These are phyloP conservation scores for Diglossa cyanea DNA, from an alignment of 2,797 vertebrate species.

Conservation along the genomic window DNA sequence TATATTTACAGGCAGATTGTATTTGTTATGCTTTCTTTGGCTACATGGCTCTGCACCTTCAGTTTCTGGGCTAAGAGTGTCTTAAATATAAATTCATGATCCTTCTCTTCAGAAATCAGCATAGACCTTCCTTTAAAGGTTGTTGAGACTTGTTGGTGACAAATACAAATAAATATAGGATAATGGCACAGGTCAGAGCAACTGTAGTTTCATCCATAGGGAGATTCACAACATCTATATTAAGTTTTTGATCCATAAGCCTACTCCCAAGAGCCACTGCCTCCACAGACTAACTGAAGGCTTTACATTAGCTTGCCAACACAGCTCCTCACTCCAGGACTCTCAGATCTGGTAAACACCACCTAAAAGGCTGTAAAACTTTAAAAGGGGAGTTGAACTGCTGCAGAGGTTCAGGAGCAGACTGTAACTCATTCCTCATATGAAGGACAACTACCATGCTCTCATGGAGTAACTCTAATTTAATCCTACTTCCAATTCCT, in stretches of 20 bases:
- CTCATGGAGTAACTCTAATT: not conserved
- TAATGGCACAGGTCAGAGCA: not conserved
- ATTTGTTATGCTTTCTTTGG: not conserved
- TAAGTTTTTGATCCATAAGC: not conserved
- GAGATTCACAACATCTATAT: not conserved
- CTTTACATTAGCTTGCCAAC: not conserved
- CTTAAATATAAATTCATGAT: not conserved
- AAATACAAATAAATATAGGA: not conserved
- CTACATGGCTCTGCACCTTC: not conserved
- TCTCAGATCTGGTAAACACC: not conserved
- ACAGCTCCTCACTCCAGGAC: not conserved
- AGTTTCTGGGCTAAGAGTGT: not conserved
- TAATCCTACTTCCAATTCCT: not conserved
- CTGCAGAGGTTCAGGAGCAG: not conserved
- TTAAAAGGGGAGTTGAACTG: not conserved
- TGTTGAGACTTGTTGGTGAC: not conserved
- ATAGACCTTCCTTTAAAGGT: not conserved
- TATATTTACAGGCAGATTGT: rapidly evolving
- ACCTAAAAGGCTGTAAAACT: not conserved
- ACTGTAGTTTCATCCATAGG: not conserved
- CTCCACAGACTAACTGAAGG: not conserved
- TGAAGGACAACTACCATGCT: not conserved
- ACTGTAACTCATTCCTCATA: not conserved
- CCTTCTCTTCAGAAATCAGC: not conserved
- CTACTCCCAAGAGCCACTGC: not conserved